phyloP scores from a whole-genome alignment of 2,113 vertebrate genomes.

The Tragelaphus strepsiceros region DNA sequence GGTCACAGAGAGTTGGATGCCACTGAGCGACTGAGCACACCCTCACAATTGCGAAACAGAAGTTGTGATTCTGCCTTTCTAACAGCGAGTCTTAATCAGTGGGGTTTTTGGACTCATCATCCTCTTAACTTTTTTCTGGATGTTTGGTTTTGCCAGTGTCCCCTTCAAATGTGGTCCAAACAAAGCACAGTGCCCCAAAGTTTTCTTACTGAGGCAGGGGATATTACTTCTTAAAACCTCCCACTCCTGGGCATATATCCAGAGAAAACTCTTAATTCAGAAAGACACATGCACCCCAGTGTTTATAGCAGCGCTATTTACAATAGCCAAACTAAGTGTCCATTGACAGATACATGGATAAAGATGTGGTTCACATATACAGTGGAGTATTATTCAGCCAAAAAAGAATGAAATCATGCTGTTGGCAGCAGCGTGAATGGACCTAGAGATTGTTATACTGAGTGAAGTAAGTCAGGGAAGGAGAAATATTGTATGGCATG shows the following conservation, averaged over 20 bases:
- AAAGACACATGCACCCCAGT: background rate
- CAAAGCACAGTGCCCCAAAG: background rate
- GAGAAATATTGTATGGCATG: background rate
- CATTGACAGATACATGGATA: background rate
- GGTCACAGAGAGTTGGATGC: background rate
- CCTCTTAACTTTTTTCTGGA: background rate
- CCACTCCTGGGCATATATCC: background rate
- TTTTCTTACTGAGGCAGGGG: background rate
- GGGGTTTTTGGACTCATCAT: background rate
- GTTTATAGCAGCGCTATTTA: background rate
- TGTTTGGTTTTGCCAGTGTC: background rate
- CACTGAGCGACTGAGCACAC: background rate
- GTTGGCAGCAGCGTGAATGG: background rate
- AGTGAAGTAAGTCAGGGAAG: background rate
- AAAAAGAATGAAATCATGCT: background rate
- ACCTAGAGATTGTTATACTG: background rate
- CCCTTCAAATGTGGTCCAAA: background rate
- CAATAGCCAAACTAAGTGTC: background rate
- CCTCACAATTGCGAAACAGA: background rate
- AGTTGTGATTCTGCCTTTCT: background rate
- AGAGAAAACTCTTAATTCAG: background rate
- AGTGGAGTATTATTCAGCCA: background rate
- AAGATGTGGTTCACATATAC: background rate
- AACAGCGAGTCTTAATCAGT: background rate
- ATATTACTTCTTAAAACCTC: background rate